A percentile compares a stretch with the other conserved stretches of the same genome.
phyloP scores from a whole-genome alignment of 2,113 vertebrate genomes.

The Xiphias gladius region DNA sequence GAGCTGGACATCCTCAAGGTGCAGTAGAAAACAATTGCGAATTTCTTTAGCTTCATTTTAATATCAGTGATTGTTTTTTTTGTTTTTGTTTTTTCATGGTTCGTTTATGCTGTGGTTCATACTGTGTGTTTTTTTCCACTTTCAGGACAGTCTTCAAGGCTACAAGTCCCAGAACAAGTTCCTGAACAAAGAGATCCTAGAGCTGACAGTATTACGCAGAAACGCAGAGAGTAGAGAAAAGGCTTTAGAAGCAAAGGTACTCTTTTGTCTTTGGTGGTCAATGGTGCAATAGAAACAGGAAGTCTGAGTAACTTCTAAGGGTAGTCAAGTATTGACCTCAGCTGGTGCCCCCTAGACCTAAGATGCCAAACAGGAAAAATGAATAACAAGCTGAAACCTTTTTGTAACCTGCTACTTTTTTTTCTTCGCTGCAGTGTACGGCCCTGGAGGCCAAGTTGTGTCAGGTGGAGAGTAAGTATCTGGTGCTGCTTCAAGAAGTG shows the following conservation, averaged over 20 bases:
- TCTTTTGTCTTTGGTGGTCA: neutral
- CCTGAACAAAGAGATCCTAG: slow-evolving; percentile 98
- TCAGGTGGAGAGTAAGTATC: slow-evolving; percentile 96
- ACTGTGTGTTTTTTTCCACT: neutral
- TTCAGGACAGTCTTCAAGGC: slow-evolving; percentile 94
- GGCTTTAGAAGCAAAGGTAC: slow-evolving; percentile 93
- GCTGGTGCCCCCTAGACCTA: slow-evolving; percentile 9
- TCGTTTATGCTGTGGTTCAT: neutral
- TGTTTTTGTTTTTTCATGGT: neutral
- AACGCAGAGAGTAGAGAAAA: slow-evolving; percentile 92
- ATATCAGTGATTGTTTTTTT: neutral
- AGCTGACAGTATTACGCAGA: slow-evolving; percentile 92
- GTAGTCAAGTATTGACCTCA: slow-evolving; percentile 43
- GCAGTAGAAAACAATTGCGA: slow-evolving; percentile 4
- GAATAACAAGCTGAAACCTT: neutral
- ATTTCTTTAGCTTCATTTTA: neutral
- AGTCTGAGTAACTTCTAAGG: slow-evolving; percentile 40
- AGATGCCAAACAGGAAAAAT: slow-evolving; percentile 13
- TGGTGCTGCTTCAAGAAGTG: slow-evolving; percentile 96
- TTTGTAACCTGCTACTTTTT: neutral
- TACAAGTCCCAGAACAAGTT: slow-evolving; percentile 98
- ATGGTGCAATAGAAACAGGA: slow-evolving; percentile 59
- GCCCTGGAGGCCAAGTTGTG: slow-evolving; percentile 95
- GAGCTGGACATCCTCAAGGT: slow-evolving; percentile 93
- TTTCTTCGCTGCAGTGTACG: slow-evolving; percentile 83